A percentile compares a stretch with the other conserved stretches of the same genome.
These are phyloP conservation scores for Tetanocera ferruginea DNA, from an alignment of 2,888 invertebrate genomes.

Conservation along the genomic window DNA sequence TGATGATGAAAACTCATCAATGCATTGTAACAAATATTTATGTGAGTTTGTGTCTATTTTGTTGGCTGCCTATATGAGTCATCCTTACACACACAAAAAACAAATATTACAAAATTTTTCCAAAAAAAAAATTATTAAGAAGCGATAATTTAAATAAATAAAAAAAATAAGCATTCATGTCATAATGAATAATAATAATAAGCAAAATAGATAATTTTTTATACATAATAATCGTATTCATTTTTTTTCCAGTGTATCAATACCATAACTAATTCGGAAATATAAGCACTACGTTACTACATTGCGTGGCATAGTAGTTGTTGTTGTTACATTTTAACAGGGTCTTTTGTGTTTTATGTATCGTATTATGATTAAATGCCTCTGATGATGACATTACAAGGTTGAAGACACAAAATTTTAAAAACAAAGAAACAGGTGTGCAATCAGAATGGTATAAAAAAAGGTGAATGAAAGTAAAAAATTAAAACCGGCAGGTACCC, in stretches of 20 bases:
- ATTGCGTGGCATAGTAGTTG: too few species aligned
- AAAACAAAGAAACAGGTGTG: too few species aligned
- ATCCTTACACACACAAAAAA: background rate
- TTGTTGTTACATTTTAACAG: too few species aligned
- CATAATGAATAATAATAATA: too few species aligned
- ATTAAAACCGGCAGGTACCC: background rate
- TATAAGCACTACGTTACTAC: too few species aligned
- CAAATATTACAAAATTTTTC: background rate
- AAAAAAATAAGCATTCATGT: background rate
- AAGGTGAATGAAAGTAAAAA: background rate
- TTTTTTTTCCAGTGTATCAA: background rate
- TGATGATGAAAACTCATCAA: constrained; percentile 26
- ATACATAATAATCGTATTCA: background rate
- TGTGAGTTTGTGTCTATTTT: background rate
- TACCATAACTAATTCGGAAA: background rate
- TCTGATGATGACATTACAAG: too few species aligned
- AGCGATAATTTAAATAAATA: too few species aligned
- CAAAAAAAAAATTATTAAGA: background rate
- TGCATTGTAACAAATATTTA: constrained; percentile 24
- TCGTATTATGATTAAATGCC: too few species aligned
- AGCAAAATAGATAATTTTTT: background rate
- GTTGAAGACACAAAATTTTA: too few species aligned
- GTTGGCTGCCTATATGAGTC: background rate
- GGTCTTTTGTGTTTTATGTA: too few species aligned
- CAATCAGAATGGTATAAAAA: too few species aligned